A percentile compares a stretch with the other conserved stretches of the same genome.
Conservation (phyloP, 2,797 vertebrate species). For the Lates japonicus region DNA sequence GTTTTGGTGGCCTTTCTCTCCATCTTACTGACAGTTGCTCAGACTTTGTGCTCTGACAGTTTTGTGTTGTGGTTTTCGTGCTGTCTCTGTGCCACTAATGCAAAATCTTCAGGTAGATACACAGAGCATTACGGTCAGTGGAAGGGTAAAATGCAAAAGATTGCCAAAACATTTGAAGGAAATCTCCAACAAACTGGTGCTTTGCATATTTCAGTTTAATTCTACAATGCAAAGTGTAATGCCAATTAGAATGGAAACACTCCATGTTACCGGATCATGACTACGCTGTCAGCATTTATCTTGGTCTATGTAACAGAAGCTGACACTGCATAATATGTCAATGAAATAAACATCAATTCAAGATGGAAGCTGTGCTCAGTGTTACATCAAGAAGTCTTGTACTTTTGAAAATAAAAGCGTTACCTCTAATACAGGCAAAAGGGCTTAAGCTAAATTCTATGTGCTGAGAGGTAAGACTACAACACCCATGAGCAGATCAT, state of each 20-base stretch:
- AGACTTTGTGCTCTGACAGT: slow-evolving; percentile 37
- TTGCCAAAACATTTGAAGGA: slow-evolving; percentile 62
- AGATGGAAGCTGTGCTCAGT: slow-evolving; percentile 44
- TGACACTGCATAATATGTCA: slow-evolving; percentile 46
- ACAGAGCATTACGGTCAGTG: slow-evolving; percentile 87
- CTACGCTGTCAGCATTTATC: neutral
- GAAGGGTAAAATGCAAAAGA: slow-evolving; percentile 83
- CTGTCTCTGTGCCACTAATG: slow-evolving; percentile 84
- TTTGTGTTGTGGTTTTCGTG: slow-evolving; percentile 79
- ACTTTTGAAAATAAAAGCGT: slow-evolving; percentile 40
- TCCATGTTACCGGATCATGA: slow-evolving; percentile 88
- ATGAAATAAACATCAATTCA: slow-evolving; percentile 59
- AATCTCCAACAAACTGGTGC: no score
- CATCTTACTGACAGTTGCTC: slow-evolving; percentile 63
- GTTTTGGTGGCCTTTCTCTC: slow-evolving; percentile 79
- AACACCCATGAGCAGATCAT: slow-evolving; percentile 87
- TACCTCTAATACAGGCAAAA: slow-evolving; percentile 7
- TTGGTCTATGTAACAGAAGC: slow-evolving; percentile 44
- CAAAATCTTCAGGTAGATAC: slow-evolving; percentile 89
- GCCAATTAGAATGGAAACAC: slow-evolving; percentile 82
- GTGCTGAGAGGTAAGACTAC: slow-evolving; percentile 55
- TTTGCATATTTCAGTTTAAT: slow-evolving; percentile 71
- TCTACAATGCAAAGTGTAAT: slow-evolving; percentile 86
- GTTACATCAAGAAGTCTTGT: slow-evolving; percentile 4
- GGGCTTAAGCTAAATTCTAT: slow-evolving; percentile 10